phyloP scores from a whole-genome alignment of 2,888 invertebrate genomes.

The Sicus ferrugineus region DNA sequence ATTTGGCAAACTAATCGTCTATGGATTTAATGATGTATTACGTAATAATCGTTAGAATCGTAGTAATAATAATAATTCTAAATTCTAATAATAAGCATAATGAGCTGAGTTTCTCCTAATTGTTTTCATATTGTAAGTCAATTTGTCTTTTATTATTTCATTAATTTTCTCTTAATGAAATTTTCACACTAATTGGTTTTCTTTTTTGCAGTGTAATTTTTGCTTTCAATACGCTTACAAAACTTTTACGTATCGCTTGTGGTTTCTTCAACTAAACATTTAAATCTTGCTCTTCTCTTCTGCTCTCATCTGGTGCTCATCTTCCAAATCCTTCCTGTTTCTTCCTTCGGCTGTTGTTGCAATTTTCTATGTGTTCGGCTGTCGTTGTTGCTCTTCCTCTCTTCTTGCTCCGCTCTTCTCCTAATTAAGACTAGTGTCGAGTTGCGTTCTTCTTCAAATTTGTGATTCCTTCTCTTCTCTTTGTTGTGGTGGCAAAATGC shows the following conservation, averaged over 20 bases:
- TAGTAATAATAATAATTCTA: conserved; percentile 9
- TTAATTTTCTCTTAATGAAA: conserved; percentile 13
- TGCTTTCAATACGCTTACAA: conserved; percentile 21
- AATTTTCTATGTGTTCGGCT: neutral
- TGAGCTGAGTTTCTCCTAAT: conserved; percentile 11
- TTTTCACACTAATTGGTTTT: conserved; percentile 2
- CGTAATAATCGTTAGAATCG: conserved; percentile 32
- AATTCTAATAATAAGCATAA: neutral
- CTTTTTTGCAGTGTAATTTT: neutral
- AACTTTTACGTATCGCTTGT: conserved; percentile 29
- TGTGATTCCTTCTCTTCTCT: conserved; percentile 8
- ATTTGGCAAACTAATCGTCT: conserved; percentile 60
- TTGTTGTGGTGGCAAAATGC: conserved; percentile 13
- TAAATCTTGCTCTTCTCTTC: neutral
- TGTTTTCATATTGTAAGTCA: conserved; percentile 15
- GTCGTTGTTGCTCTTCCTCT: neutral
- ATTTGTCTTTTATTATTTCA: conserved; percentile 22
- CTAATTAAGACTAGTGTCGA: conserved; percentile 32
- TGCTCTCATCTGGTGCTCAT: neutral
- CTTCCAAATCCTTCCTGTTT: neutral
- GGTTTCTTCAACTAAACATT: neutral
- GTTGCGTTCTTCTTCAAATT: conserved; percentile 13
- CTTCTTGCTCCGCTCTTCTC: neutral
- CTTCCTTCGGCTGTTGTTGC: neutral
- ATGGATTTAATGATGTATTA: neutral